phyloP scores from a whole-genome alignment of 2,797 vertebrate species.

The Danio jaintianensis region DNA sequence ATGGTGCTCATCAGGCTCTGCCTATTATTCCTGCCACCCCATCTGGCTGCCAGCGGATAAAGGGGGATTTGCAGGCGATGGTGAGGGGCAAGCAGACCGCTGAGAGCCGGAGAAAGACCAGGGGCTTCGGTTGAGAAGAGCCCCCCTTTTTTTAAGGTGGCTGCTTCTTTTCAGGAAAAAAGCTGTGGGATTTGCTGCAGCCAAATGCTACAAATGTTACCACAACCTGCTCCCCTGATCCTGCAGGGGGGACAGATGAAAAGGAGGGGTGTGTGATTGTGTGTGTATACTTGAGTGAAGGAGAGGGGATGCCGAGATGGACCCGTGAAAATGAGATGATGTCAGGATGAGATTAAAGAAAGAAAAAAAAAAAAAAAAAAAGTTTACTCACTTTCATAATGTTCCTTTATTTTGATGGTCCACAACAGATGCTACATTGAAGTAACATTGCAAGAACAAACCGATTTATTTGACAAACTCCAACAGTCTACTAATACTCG shows the following conservation, averaged over 20 bases:
- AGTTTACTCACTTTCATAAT: not conserved
- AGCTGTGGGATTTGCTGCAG: conserved; percentile 80
- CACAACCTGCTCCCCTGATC: conserved; percentile 86
- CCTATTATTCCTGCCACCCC: conserved; percentile 84
- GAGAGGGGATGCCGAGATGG: not conserved
- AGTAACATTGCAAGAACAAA: too few relatives aligned
- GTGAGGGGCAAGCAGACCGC: conserved; percentile 76
- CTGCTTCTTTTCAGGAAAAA: conserved; percentile 77
- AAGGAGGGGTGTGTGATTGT: conserved; percentile 45
- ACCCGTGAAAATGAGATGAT: not conserved
- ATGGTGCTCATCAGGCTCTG: conserved; percentile 84
- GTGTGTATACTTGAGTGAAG: conserved; percentile 33
- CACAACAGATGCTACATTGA: too few relatives aligned
- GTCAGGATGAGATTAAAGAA: not conserved
- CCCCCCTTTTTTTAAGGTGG: conserved; percentile 60
- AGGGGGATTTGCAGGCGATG: conserved; percentile 83
- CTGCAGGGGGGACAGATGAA: conserved; percentile 46
- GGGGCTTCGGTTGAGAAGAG: conserved; percentile 54
- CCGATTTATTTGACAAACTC: too few relatives aligned
- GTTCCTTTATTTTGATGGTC: not conserved
- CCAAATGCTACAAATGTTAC: conserved; percentile 90
- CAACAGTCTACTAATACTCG: too few relatives aligned
- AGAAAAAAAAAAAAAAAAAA: not conserved
- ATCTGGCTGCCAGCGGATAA: conserved; percentile 86
- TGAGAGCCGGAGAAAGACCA: conserved; percentile 68